Conservation (phyloP, 2,797 vertebrate species). For the Sus cebifrons region DNA sequence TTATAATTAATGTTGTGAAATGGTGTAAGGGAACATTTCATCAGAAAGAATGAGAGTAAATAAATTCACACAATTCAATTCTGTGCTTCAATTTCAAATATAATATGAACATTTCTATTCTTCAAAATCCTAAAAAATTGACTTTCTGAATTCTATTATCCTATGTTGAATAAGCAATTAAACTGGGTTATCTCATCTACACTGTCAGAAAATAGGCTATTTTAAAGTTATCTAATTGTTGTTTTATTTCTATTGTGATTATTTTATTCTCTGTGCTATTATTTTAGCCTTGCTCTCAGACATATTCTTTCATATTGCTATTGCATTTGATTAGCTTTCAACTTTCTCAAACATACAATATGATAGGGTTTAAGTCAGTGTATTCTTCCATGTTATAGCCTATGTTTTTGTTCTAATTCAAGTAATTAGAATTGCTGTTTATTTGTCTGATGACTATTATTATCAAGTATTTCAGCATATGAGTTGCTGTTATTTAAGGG, state of each 20-base stretch:
- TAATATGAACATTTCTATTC: constrained; percentile 58
- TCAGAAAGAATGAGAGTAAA: constrained; percentile 67
- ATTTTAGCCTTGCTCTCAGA: constrained; percentile 58
- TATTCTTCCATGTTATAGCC: background rate
- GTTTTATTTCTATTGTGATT: constrained; percentile 73
- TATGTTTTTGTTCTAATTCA: constrained; percentile 1
- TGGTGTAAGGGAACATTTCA: constrained; percentile 58
- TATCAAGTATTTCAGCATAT: background rate
- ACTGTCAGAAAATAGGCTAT: constrained; percentile 17
- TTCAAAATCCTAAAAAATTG: constrained; percentile 56
- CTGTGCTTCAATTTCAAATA: constrained; percentile 70
- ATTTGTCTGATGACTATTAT: constrained; percentile 13
- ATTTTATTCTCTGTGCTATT: constrained; percentile 63
- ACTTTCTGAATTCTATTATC: constrained; percentile 67
- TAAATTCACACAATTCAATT: constrained; percentile 63
- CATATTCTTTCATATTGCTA: constrained; percentile 53
- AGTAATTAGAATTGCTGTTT: background rate
- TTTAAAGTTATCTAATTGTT: constrained; percentile 66
- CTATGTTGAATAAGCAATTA: constrained; percentile 59
- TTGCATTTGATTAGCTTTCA: constrained; percentile 60
- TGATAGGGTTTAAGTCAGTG: constrained; percentile 15
- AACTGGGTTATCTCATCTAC: background rate
- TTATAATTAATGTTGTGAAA: constrained; percentile 66
- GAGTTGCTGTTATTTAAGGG: background rate
- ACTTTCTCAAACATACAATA: constrained; percentile 26